Evolutionary conservation across 2,888 invertebrate genomes (phyloP).

Genomic region (Exocentrus adspersus): DNA sequence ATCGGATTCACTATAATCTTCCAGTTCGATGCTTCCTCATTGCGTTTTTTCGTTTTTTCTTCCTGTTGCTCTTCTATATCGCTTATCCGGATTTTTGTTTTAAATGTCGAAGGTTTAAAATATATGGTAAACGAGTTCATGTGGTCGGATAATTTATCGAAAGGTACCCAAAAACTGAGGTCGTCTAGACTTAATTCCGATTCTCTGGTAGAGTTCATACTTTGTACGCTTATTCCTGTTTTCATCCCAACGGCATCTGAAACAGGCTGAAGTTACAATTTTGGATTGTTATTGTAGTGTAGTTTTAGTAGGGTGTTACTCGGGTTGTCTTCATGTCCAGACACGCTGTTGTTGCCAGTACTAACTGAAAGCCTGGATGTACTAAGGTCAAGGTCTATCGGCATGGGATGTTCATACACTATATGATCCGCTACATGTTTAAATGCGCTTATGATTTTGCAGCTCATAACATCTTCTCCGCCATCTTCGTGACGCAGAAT

Average conservation of each 20-base stretch:
- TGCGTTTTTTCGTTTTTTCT: neutral
- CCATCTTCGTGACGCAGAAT: conserved; percentile 49
- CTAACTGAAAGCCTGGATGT: too few species aligned
- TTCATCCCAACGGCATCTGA: too few species aligned
- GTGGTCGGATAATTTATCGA: conserved; percentile 47
- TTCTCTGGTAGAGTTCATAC: too few species aligned
- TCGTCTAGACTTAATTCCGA: neutral
- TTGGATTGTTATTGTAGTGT: too few species aligned
- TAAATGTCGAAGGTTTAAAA: conserved; percentile 54
- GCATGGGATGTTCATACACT: conserved; percentile 35
- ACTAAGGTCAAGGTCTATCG: conserved; percentile 31
- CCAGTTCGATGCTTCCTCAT: conserved; percentile 16
- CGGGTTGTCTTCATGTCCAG: too few species aligned
- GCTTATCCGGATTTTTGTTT: conserved; percentile 47
- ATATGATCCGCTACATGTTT: conserved; percentile 35
- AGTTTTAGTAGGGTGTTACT: too few species aligned
- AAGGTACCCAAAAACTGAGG: conserved; percentile 53
- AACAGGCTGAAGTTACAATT: too few species aligned
- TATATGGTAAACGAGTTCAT: conserved; percentile 52
- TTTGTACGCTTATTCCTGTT: too few species aligned
- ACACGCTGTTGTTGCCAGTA: too few species aligned
- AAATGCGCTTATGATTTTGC: conserved; percentile 55
- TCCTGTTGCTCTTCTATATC: conserved; percentile 31
- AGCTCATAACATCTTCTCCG: conserved; percentile 49
- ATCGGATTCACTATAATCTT: conserved; percentile 45